Evolutionary conservation across 2,113 vertebrate species (phyloP), one percentile per base, ranked within the genome.

Genomic region (Neodontobutis hainanensis): DNA sequence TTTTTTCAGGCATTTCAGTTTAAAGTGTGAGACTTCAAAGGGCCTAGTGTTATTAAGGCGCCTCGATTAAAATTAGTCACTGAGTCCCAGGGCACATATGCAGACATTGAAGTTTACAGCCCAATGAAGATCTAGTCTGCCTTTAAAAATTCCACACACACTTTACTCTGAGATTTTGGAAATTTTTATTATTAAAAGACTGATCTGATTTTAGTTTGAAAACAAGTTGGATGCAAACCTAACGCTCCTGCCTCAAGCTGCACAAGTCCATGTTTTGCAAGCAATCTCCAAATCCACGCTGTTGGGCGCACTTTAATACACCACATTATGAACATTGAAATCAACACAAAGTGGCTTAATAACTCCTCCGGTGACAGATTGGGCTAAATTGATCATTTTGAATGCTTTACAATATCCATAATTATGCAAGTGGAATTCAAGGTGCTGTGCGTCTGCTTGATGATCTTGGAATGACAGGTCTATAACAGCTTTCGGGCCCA

Each of bases 401-500:
- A 85, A 83, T 7, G 81, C 81, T 71, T 87, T 85, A 86, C 87
- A 84, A 90, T 88, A 85, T 89, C 81, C 84, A 87, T 91, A 89
- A 91, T 90, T 88, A 87, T 85, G 80, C 46, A 42, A 88, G 75
- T 48, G 67, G 70, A 75, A 74, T 78, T 74, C 70, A 89, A 88
- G 88, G 78, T 87, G 87, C 88, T 83, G 85, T 44, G 80, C 75
- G 62, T 88, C 81, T 82, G 82, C 62, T 75, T 89, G 88, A 91
- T 90, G 88, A 88, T 87, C 78, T 60, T 52, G 63, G 73, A 82
- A 81, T 89, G 89, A 91, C 89, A 88, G 85, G 82, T 85, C 79
- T 84, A 70, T 83, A 87, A 87, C 86, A 83, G 82, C 86, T 77
- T 66, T 52, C 72, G 89, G 88, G 82, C 78, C 84, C 82, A 80